phyloP scores from a whole-genome alignment of 2,888 invertebrate species.

The Caenorhabditis parvicauda region DNA sequence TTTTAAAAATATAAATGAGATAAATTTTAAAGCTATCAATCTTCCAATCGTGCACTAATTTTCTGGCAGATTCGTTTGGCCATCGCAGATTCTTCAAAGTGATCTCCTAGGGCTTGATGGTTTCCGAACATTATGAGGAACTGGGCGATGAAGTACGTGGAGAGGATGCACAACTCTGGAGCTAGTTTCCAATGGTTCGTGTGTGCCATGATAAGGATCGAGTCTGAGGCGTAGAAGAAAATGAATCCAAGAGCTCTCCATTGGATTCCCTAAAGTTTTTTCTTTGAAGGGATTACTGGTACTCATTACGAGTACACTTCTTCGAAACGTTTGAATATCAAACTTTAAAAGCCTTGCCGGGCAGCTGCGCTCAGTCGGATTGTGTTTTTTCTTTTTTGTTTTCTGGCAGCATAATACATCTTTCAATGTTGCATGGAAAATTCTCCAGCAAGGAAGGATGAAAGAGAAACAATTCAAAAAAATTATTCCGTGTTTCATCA shows the following conservation, averaged over 20 bases:
- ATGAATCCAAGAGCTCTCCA: conserved; percentile 20
- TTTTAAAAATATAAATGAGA: too few species aligned
- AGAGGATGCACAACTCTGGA: conserved; percentile 32
- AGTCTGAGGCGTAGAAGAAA: conserved; percentile 51
- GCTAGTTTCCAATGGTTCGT: conserved; percentile 34
- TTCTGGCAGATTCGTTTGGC: too few species aligned
- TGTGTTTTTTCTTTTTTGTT: too few species aligned
- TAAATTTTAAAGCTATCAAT: too few species aligned
- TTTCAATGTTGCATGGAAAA: neutral
- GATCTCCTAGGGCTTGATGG: too few species aligned
- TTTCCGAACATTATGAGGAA: conserved; percentile 36
- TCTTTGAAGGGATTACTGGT: too few species aligned
- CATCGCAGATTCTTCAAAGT: too few species aligned
- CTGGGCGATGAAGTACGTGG: conserved; percentile 52
- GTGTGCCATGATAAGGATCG: conserved; percentile 46
- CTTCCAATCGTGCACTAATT: too few species aligned
- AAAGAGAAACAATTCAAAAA: neutral
- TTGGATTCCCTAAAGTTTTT: neutral
- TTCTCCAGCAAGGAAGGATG: neutral
- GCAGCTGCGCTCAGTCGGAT: too few species aligned
- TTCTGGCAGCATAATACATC: neutral
- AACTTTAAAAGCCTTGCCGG: too few species aligned
- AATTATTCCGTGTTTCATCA: neutral
- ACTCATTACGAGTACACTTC: too few species aligned
- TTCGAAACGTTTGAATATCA: too few species aligned